phyloP scores from a whole-genome alignment of 2,888 invertebrate genomes.

The Cynaeus angustus region DNA sequence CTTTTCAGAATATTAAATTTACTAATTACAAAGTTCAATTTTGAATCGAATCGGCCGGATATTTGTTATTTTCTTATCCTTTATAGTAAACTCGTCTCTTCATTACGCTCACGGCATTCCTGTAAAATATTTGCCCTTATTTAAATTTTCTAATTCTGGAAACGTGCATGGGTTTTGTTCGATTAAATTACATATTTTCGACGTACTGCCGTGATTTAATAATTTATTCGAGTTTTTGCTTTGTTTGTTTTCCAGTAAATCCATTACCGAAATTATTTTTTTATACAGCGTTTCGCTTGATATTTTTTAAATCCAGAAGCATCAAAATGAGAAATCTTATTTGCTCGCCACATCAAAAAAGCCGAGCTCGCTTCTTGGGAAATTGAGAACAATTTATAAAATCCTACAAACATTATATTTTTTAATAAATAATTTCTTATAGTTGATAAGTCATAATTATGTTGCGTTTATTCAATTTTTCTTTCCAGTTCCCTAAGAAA shows the following conservation, averaged over 20 bases:
- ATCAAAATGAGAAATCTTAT: slow-evolving; percentile 26
- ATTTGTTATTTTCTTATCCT: slow-evolving; percentile 59
- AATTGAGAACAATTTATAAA: neutral
- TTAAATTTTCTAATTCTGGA: slow-evolving; percentile 46
- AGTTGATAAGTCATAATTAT: neutral
- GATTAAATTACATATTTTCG: slow-evolving; percentile 37
- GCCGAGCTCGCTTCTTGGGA: neutral
- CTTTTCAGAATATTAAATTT: slow-evolving; percentile 65
- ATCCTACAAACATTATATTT: no score
- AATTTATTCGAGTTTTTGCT: slow-evolving; percentile 36
- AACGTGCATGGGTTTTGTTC: slow-evolving; percentile 19
- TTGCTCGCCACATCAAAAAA: slow-evolving; percentile 8
- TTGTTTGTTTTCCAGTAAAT: slow-evolving; percentile 35
- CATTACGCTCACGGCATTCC: slow-evolving; percentile 19
- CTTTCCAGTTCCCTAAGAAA: no score
- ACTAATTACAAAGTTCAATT: slow-evolving; percentile 63
- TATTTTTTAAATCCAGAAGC: slow-evolving; percentile 30
- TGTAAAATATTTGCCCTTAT: slow-evolving; percentile 42
- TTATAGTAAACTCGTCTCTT: slow-evolving; percentile 3
- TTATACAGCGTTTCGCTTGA: slow-evolving; percentile 12
- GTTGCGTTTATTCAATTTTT: no score
- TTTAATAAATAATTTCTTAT: no score
- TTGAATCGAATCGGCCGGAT: slow-evolving; percentile 61
- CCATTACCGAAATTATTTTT: slow-evolving; percentile 37
- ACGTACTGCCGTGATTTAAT: slow-evolving; percentile 31